A percentile compares a stretch with the other conserved stretches of the same genome.
Evolutionary conservation across 2,113 vertebrate species (phyloP).

Genomic region (Hemiprocne comata): DNA sequence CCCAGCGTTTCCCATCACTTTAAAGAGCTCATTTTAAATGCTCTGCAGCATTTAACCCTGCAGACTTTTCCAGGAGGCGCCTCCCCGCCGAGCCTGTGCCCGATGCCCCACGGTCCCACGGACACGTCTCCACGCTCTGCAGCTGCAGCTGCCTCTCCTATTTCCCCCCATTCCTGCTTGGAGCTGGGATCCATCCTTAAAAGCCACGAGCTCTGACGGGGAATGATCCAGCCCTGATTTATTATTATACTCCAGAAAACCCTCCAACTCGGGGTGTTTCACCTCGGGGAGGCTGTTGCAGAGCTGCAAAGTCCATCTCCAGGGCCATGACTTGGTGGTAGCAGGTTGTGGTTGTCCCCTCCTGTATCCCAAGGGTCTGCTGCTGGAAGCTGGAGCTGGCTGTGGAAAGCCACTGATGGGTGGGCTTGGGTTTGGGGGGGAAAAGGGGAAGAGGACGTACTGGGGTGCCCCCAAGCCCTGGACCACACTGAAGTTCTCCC

Average conservation of each 20-base stretch:
- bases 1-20: not conserved
- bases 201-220: rapidly evolving
- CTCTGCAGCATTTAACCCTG: not conserved
- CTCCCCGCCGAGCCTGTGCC: not conserved
- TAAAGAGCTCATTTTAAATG: not conserved
- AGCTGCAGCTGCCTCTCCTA: not conserved
- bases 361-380: not conserved
- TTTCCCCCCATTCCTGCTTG: rapidly evolving
- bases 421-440: not conserved
- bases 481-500: not conserved
- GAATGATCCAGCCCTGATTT: rapidly evolving
- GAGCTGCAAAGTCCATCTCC: rapidly evolving
- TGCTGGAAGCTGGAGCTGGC: not conserved
- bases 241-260: not conserved
- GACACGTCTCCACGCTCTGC: not conserved
- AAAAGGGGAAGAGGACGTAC: not conserved
- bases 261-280: not conserved
- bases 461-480: rapidly evolving
- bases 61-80: not conserved
- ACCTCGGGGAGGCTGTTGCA: rapidly evolving
- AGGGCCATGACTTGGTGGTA: rapidly evolving
- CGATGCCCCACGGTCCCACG: rapidly evolving
- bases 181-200: not conserved
- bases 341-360: not conserved
- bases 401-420: not conserved